A percentile compares a stretch with the other conserved stretches of the same genome.
Conservation (phyloP, 2,797 vertebrate species). For the Scyliorhinus canicula region DNA sequence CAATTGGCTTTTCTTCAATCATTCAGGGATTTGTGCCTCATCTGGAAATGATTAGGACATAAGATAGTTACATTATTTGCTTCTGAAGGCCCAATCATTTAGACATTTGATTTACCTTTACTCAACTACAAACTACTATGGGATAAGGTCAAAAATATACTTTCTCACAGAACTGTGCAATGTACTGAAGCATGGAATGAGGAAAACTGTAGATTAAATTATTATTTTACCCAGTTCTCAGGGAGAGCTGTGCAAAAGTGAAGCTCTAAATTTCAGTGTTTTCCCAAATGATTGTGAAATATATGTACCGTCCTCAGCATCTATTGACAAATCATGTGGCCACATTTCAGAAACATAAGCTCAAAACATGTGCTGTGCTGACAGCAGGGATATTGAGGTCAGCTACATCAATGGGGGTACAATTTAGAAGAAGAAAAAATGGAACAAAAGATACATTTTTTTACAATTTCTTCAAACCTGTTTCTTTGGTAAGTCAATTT, state of each 20-base stretch:
- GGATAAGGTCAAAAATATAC: background rate
- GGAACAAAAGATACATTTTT: background rate
- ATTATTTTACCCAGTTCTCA: background rate
- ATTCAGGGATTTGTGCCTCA: background rate
- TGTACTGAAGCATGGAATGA: too few relatives aligned
- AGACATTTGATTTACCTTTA: background rate
- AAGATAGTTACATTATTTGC: background rate
- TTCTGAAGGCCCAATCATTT: background rate
- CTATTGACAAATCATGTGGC: background rate
- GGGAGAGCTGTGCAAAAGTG: background rate
- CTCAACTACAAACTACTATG: background rate
- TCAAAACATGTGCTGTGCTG: background rate
- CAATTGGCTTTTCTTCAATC: background rate
- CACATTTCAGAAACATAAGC: background rate
- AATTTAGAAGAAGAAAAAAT: background rate
- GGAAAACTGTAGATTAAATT: background rate
- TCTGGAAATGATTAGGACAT: background rate
- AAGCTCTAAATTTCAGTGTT: background rate
- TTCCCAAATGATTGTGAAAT: background rate
- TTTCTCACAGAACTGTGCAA: too few relatives aligned
- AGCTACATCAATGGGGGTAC: background rate
- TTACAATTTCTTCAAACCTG: slow-evolving; percentile 48
- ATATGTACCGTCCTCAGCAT: background rate
- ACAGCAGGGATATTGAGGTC: background rate
- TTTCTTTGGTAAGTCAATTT: slow-evolving; percentile 50